Evolutionary conservation across 2,888 invertebrate genomes (phyloP).

Genomic region (Octonoba sinensis): DNA sequence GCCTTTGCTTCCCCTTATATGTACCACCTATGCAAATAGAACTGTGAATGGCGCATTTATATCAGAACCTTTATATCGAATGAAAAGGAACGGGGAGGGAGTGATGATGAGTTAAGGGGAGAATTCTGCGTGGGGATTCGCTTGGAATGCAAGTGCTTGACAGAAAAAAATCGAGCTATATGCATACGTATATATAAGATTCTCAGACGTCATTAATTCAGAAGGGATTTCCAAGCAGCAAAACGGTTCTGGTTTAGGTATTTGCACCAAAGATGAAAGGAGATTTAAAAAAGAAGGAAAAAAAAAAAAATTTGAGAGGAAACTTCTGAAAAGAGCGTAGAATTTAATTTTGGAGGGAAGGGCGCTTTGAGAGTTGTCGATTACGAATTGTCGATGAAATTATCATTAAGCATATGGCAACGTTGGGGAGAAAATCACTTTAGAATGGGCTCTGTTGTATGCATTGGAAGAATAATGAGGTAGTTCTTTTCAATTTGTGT

Average conservation of each 20-base stretch:
- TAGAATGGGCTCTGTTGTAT: constrained; percentile 4
- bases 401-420: constrained; percentile 17
- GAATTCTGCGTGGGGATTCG: constrained; percentile 21
- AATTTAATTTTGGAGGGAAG: constrained; percentile 61
- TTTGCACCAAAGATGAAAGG: constrained; percentile 34
- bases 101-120: neutral
- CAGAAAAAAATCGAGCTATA: constrained; percentile 19
- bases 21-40: constrained; percentile 54
- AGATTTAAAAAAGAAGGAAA: constrained; percentile 23
- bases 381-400: constrained; percentile 54
- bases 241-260: constrained; percentile 39
- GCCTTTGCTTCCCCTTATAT: constrained; percentile 31
- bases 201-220: constrained; percentile 54
- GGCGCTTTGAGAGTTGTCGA: constrained; percentile 54
- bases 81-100: constrained; percentile 20
- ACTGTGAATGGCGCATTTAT: constrained; percentile 57
- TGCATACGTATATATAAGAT: constrained; percentile 35
- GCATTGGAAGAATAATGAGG: neutral
- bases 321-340: constrained; percentile 19
- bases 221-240: constrained; percentile 29
- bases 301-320: neutral
- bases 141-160: constrained; percentile 4
- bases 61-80: constrained; percentile 62
- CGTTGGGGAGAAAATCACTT: constrained; percentile 12
- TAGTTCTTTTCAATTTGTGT: no score